A percentile compares a stretch with the other conserved stretches of the same genome.
phyloP scores from a whole-genome alignment of 2,113 vertebrate genomes.

The Pomatostomus ruficeps region DNA sequence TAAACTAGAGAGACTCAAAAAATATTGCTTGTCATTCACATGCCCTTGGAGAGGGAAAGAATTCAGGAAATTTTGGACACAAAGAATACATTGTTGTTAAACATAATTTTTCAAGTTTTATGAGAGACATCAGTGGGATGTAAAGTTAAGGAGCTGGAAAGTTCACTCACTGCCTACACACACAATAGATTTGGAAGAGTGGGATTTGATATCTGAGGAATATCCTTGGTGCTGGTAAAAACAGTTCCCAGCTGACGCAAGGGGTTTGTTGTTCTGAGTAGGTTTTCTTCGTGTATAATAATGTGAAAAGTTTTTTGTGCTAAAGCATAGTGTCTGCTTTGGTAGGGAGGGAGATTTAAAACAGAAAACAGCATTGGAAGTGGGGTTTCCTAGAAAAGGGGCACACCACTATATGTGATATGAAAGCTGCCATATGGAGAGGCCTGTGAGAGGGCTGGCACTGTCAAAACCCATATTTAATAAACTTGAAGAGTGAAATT shows the following conservation, averaged over 20 bases:
- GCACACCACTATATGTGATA: not conserved
- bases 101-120: not conserved
- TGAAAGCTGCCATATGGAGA: not conserved
- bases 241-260: not conserved
- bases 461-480: not conserved
- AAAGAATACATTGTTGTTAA: not conserved
- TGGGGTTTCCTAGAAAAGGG: not conserved
- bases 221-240: not conserved
- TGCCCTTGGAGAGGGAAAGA: not conserved
- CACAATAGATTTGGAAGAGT: not conserved
- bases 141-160: not conserved
- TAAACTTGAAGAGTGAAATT: not conserved
- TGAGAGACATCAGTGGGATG: not conserved
- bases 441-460: not conserved
- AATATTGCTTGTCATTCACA: not conserved
- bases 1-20: not conserved
- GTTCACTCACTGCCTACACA: not conserved
- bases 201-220: not conserved
- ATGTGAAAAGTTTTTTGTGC: not conserved
- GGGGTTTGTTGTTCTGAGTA: not conserved
- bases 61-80: not conserved
- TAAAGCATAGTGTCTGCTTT: not conserved
- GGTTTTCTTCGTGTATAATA: not conserved
- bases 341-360: not conserved
- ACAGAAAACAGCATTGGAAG: not conserved